Percentiles rank a stretch among this genome's conserved stretches.
Conservation (phyloP, 2,113 vertebrate genomes). For the Sarotherodon lohbergeri region DNA sequence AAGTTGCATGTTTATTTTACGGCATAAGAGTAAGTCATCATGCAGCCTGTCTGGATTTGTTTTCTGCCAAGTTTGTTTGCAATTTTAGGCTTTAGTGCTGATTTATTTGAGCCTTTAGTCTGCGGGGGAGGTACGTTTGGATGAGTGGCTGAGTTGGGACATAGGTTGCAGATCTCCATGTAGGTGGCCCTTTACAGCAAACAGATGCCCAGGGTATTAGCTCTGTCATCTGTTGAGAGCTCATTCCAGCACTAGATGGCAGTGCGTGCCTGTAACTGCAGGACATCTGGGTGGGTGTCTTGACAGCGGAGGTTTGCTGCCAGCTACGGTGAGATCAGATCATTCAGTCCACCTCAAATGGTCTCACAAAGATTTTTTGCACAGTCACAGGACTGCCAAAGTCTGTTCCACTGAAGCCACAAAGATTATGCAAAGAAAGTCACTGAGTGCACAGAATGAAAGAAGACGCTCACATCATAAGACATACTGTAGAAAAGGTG, state of each 20-base stretch:
- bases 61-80: conserved; percentile 25
- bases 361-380: conserved; percentile 7
- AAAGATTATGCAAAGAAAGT: conserved; percentile 1
- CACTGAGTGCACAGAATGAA: neutral
- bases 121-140: neutral
- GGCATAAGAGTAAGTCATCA: neutral
- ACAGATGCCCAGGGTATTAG: conserved; percentile 33
- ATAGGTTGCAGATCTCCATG: neutral
- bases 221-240: neutral
- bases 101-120: conserved; percentile 28
- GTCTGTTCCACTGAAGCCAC: neutral
- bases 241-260: conserved; percentile 62
- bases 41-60: neutral
- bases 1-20: neutral
- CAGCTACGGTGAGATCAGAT: neutral
- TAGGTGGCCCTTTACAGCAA: conserved; percentile 46
- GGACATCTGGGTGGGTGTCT: neutral
- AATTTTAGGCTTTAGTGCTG: neutral
- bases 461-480: neutral
- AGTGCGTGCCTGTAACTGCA: conserved; percentile 30
- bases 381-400: neutral
- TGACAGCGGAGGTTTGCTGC: neutral
- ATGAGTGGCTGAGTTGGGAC: conserved; percentile 4
- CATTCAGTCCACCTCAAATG: neutral
- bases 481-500: neutral